Conservation (phyloP, 2,797 vertebrate species). For the Sebastiscus tertius region DNA sequence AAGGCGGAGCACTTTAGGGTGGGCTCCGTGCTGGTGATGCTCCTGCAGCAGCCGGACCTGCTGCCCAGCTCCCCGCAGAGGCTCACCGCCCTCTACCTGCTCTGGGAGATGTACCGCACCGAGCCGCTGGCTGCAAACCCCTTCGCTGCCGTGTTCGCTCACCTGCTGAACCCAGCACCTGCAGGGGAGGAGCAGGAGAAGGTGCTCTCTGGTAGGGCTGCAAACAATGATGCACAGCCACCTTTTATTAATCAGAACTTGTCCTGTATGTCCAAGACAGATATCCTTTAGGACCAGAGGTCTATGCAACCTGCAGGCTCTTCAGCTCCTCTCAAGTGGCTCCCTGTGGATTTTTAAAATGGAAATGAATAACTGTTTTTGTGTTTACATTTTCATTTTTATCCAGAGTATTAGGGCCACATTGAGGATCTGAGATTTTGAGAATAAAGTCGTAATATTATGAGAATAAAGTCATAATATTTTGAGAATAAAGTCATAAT, state of each 20-base stretch:
- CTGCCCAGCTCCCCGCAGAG: slow-evolving; percentile 94
- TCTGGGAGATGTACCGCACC: slow-evolving; percentile 99
- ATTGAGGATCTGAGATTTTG: too few relatives aligned
- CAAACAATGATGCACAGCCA: neutral
- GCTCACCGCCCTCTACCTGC: slow-evolving; percentile 95
- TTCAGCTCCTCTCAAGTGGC: too few relatives aligned
- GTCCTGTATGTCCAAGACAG: neutral
- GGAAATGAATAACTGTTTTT: too few relatives aligned
- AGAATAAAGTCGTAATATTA: too few relatives aligned
- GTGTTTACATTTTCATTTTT: too few relatives aligned
- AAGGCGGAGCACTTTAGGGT: slow-evolving; percentile 96
- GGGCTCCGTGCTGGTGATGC: slow-evolving; percentile 94
- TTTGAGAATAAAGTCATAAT: too few relatives aligned
- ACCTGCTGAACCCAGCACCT: slow-evolving; percentile 91
- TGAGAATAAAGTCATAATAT: too few relatives aligned
- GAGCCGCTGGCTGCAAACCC: slow-evolving; percentile 97
- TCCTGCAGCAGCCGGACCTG: slow-evolving; percentile 96
- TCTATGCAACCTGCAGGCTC: too few relatives aligned
- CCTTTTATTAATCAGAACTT: too few relatives aligned
- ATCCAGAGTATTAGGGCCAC: too few relatives aligned
- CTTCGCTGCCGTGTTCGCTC: slow-evolving; percentile 96
- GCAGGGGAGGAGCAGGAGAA: slow-evolving; percentile 91
- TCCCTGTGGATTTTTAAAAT: too few relatives aligned
- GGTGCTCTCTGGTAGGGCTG: slow-evolving; percentile 86
- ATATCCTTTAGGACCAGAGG: neutral